Conservation (phyloP, 2,888 invertebrate species). For the Sisyra terminalis region DNA sequence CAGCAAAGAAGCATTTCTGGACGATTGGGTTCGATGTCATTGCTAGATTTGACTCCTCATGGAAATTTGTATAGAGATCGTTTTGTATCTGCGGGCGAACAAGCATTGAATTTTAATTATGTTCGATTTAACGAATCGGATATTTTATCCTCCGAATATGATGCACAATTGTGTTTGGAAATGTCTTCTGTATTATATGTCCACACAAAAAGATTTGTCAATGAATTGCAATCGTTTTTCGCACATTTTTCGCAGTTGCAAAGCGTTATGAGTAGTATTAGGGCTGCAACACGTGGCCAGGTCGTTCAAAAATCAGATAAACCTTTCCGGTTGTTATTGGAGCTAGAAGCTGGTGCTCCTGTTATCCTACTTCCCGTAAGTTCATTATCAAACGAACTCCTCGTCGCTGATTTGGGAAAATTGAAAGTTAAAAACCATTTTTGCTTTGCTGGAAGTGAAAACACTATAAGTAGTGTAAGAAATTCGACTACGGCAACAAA, state of each 20-base stretch:
- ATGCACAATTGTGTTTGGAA: constrained; percentile 54
- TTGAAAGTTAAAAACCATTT: constrained; percentile 66
- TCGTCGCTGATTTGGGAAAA: constrained; percentile 67
- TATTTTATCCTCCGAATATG: constrained; percentile 34
- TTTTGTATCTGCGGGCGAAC: constrained; percentile 62
- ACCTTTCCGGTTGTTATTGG: constrained; percentile 30
- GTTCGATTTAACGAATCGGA: constrained; percentile 38
- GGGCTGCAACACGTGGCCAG: constrained; percentile 43
- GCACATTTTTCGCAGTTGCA: constrained; percentile 70
- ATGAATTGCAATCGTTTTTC: constrained; percentile 76
- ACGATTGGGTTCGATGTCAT: constrained; percentile 59
- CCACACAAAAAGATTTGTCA: constrained; percentile 85
- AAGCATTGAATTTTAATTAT: constrained; percentile 69
- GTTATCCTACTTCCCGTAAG: constrained; percentile 77
- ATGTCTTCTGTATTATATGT: constrained; percentile 89
- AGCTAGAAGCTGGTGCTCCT: constrained; percentile 57
- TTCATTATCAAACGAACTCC: constrained; percentile 55
- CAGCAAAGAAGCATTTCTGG: constrained; percentile 41
- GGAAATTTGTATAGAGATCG: constrained; percentile 66
- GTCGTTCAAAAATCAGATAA: constrained; percentile 23
- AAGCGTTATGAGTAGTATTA: constrained; percentile 50
- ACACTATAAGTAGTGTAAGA: constrained; percentile 31
- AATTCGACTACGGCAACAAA: constrained; percentile 24
- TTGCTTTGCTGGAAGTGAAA: constrained; percentile 37
- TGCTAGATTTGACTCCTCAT: constrained; percentile 66